Percentiles rank a stretch among this genome's conserved stretches.
These are phyloP conservation scores for Epinotia bilunana DNA, from an alignment of 2,888 invertebrate species.

Conservation along the genomic window DNA sequence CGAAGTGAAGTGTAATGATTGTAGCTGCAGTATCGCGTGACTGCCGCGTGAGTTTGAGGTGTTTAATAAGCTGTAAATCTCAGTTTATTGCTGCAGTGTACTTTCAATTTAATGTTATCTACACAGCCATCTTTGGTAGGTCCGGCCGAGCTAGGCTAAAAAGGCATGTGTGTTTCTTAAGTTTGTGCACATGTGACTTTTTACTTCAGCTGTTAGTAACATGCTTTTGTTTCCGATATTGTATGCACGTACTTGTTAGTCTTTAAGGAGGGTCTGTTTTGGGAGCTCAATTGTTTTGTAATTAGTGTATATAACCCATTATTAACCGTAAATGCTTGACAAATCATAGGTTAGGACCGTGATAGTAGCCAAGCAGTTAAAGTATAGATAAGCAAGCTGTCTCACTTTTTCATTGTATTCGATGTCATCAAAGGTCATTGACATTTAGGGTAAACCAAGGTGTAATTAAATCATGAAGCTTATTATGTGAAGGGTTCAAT, in stretches of 20 bases:
- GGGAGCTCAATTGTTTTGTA: conserved; percentile 76
- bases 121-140: conserved; percentile 27
- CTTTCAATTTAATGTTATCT: conserved; percentile 34
- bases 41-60: conserved; percentile 25
- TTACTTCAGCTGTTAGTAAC: not conserved
- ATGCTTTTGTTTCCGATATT: conserved; percentile 17
- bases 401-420: conserved; percentile 34
- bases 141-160: not conserved
- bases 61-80: conserved; percentile 30
- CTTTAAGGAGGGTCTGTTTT: conserved; percentile 49
- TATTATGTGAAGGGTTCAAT: not conserved
- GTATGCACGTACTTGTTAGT: conserved; percentile 20
- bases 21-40: conserved; percentile 31
- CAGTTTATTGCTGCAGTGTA: conserved; percentile 37
- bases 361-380: conserved; percentile 78
- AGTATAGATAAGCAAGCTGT: conserved; percentile 57
- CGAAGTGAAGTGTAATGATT: conserved; percentile 17
- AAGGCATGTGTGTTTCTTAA: not conserved
- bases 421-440: conserved; percentile 26
- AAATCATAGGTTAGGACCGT: conserved; percentile 80
- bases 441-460: conserved; percentile 21
- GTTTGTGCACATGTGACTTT: conserved; percentile 4
- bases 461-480: conserved; percentile 19
- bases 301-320: conserved; percentile 75
- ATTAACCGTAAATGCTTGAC: conserved; percentile 68